A percentile compares a stretch with the other conserved stretches of the same genome.
These are phyloP conservation scores for Neotoxoptera formosana DNA, from an alignment of 1,140 invertebrate species.

Conservation along the genomic window DNA sequence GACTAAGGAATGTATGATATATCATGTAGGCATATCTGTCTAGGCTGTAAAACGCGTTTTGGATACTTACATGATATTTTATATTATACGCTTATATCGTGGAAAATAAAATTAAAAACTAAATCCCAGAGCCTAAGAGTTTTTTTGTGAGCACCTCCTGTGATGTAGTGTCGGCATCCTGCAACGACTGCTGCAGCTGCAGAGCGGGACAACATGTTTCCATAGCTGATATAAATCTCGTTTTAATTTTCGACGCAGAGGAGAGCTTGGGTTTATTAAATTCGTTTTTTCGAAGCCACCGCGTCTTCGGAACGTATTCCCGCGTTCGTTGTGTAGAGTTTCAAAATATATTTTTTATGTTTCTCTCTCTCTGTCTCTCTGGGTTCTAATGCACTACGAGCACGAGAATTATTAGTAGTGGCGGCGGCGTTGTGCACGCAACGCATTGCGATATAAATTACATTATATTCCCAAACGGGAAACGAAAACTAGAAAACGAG, in stretches of 20 bases:
- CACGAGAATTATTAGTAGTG: background rate
- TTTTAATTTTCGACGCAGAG: background rate
- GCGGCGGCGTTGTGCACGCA: background rate
- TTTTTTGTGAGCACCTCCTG: background rate
- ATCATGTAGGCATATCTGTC: background rate
- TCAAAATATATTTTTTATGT: background rate
- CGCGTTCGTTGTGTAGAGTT: background rate
- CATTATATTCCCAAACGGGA: background rate
- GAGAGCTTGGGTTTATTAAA: background rate
- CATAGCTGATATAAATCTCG: slow-evolving; percentile 24
- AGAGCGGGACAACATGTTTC: slow-evolving; percentile 12
- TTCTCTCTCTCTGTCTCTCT: background rate
- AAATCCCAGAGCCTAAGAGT: background rate
- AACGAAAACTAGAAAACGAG: background rate
- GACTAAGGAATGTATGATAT: background rate
- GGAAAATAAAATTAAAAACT: background rate
- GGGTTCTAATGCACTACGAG: background rate
- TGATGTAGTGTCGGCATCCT: background rate
- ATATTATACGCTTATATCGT: background rate
- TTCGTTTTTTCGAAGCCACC: background rate
- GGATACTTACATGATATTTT: background rate
- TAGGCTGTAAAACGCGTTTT: background rate
- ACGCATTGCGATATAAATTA: background rate
- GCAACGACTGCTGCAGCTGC: background rate
- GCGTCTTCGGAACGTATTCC: background rate